These are phyloP conservation scores for Hemistola chrysoprasaria DNA, from an alignment of 2,888 invertebrate species.

Conservation along the genomic window DNA sequence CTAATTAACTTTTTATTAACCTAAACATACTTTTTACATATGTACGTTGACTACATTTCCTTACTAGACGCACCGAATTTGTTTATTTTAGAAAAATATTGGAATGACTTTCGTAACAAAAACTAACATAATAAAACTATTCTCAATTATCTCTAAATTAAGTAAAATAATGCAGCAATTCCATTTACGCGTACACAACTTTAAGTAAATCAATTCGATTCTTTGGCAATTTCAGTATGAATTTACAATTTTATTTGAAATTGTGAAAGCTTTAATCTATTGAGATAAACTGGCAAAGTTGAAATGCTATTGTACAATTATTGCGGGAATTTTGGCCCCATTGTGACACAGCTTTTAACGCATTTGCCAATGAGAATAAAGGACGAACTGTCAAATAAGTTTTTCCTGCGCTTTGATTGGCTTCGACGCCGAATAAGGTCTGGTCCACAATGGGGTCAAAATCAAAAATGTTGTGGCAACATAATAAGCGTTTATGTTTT, in stretches of 20 bases:
- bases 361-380: conserved; percentile 14
- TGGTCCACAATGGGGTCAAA: conserved; percentile 38
- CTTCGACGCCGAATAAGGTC: conserved; percentile 1
- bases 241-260: conserved; percentile 72
- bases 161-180: conserved; percentile 54
- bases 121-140: conserved; percentile 45
- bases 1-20: conserved; percentile 74
- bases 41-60: conserved; percentile 63
- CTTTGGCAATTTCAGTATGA: conserved; percentile 74
- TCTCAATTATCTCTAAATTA: conserved; percentile 36
- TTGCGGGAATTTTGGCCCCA: conserved; percentile 41
- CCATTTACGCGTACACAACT: conserved; percentile 49
- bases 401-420: conserved; percentile 22
- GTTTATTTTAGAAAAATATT: conserved; percentile 69
- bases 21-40: conserved; percentile 78
- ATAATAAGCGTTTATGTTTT: conserved; percentile 63
- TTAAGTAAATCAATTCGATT: conserved; percentile 66
- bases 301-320: conserved; percentile 60
- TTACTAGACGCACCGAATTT: conserved; percentile 61
- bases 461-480: conserved; percentile 57
- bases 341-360: conserved; percentile 29
- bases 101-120: conserved; percentile 65
- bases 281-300: conserved; percentile 71
- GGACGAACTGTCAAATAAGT: not conserved
- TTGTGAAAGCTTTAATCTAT: conserved; percentile 69